Base-by-base conservation (phyloP, 1,140 invertebrate genomes). In the Drosophila ambigua region DNA sequence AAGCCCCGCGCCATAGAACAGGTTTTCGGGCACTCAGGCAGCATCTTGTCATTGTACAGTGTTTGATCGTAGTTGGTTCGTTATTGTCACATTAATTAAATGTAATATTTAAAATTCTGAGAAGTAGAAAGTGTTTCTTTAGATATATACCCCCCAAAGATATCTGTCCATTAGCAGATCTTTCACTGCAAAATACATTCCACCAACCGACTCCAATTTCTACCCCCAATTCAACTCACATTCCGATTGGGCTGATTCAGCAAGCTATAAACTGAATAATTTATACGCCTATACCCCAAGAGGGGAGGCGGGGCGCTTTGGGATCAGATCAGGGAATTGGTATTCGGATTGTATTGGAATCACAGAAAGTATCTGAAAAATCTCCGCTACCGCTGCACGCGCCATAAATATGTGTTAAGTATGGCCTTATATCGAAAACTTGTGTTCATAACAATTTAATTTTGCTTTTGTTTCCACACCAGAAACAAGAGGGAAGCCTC, bases 361-460 rank as follows among this genome's bases (percentile, higher is more conserved):
- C 35, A 39, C 35, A 63, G 67, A 66, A 77, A 82, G 74, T 82
- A 87, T 87, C 82, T 82, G 69, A 87, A 63, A 63, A 82, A 87
- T 87, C 82, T 81, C 63, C 58, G 82, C 82, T 87, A 87, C 82
- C 75, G 82, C 82, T 87, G 78, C 83, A 88, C 83, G 82, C 82
- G 82, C 82, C 81, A 87, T 88, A 88, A 88, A 87, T 88, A 88
- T 88, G 82, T 88, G 82, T 85, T 85, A 87, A 87, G 82, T 85
- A 75, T 81, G 69, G 55, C 73, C 78, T 82, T 85, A 88, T 87
- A 87, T 87, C 79, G 83, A 87, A 76, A 79, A 79, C 79, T 88
- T 88, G 84, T 88, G 83, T 79, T 88, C 76, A 88, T 88, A 88
- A 88, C 83, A 88, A 88, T 88, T 88, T 88, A 88, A 88, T 88